A percentile compares a stretch with the other conserved stretches of the same genome.
These are phyloP conservation scores for Adela reaumurella DNA, from an alignment of 2,888 invertebrate genomes.

Conservation along the genomic window DNA sequence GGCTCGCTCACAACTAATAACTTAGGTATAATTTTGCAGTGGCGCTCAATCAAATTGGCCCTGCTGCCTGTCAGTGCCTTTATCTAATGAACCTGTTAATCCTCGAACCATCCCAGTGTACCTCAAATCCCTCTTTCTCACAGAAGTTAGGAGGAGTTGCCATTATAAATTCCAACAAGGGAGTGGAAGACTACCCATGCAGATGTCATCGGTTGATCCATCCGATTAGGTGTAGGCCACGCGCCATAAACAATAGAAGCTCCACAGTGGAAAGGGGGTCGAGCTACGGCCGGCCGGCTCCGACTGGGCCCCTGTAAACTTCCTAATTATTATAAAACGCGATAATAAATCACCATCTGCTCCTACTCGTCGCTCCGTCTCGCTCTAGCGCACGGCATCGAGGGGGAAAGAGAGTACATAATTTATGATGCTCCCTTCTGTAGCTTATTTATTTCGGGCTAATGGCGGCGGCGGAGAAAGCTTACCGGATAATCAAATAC, in stretches of 20 bases:
- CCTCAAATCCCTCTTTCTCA: too few species aligned
- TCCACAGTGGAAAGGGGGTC: slow-evolving; percentile 25
- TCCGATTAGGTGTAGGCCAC: slow-evolving; percentile 22
- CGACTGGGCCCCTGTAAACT: slow-evolving; percentile 17
- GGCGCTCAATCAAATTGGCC: too few species aligned
- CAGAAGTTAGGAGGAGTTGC: too few species aligned
- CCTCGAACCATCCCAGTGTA: too few species aligned
- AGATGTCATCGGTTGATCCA: too few species aligned
- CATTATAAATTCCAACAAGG: too few species aligned
- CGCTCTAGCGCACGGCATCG: slow-evolving; percentile 12
- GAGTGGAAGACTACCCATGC: too few species aligned
- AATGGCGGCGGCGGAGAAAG: slow-evolving; percentile 27
- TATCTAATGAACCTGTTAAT: too few species aligned
- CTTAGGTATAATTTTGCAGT: too few species aligned
- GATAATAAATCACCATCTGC: slow-evolving; percentile 51
- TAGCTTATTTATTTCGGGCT: slow-evolving; percentile 42
- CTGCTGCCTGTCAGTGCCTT: too few species aligned
- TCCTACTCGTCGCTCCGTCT: slow-evolving; percentile 34
- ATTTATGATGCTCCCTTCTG: slow-evolving; percentile 14
- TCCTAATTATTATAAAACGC: slow-evolving; percentile 48
- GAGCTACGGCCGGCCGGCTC: too few species aligned
- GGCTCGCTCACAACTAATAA: too few species aligned
- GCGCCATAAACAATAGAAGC: slow-evolving; percentile 25
- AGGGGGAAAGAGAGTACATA: slow-evolving; percentile 4
- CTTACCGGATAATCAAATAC: slow-evolving; percentile 38